A percentile compares a stretch with the other conserved stretches of the same genome.
Conservation (phyloP, 2,888 invertebrate species). For the Nipponacmea schrenckii region DNA sequence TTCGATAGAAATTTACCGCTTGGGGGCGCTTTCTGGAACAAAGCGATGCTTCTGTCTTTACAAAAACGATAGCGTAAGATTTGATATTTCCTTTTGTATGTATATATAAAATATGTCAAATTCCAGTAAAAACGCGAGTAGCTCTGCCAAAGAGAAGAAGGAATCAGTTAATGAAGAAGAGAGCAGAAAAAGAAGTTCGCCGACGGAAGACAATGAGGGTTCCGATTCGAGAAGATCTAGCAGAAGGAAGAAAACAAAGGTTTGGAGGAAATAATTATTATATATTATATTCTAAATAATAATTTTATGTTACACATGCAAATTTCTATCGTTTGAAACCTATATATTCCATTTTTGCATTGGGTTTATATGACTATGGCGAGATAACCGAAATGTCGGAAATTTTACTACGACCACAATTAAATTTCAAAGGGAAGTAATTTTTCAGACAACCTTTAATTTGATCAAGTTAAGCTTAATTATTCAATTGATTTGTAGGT, state of each 20-base stretch:
- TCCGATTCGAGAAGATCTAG: slow-evolving; percentile 41
- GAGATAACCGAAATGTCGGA: background rate
- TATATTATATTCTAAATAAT: too few relatives aligned
- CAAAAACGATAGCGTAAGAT: too few relatives aligned
- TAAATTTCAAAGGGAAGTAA: background rate
- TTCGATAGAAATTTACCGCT: background rate
- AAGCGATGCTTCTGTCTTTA: too few relatives aligned
- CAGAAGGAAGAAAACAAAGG: slow-evolving; percentile 47
- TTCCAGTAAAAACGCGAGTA: slow-evolving; percentile 27
- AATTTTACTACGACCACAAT: background rate
- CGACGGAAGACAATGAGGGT: slow-evolving; percentile 36
- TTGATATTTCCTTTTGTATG: too few relatives aligned
- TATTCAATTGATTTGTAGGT: slow-evolving; percentile 44
- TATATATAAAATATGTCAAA: background rate
- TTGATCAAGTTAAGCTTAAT: background rate
- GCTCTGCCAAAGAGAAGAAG: slow-evolving; percentile 27
- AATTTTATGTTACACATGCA: too few relatives aligned
- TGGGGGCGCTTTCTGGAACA: background rate
- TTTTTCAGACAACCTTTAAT: background rate
- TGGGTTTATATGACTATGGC: too few relatives aligned
- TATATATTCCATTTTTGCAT: too few relatives aligned
- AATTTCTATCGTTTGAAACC: too few relatives aligned
- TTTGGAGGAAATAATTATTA: slow-evolving; percentile 9
- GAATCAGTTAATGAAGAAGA: slow-evolving; percentile 32
- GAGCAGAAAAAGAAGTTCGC: slow-evolving; percentile 28